These are phyloP conservation scores for Theocolax elegans DNA, from an alignment of 1,140 invertebrate species.

Conservation along the genomic window DNA sequence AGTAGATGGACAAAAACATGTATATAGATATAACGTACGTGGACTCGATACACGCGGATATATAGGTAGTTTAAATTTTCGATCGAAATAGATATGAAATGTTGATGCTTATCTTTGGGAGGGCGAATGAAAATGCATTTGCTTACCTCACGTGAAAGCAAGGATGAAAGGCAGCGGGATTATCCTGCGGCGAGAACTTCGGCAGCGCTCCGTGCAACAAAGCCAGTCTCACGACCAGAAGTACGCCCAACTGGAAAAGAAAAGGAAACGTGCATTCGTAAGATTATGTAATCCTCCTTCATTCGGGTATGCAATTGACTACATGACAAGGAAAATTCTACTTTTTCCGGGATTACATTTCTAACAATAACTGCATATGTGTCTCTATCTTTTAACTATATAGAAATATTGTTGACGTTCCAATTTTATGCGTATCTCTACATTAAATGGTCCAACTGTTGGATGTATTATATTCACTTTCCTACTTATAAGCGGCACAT, in stretches of 20 bases:
- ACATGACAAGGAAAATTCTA: too few relatives aligned
- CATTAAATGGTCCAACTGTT: too few relatives aligned
- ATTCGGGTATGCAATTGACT: too few relatives aligned
- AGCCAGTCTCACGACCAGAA: constrained; percentile 74
- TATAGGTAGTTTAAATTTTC: constrained; percentile 18
- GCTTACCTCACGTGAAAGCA: constrained; percentile 78
- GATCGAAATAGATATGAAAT: constrained; percentile 7
- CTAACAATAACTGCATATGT: too few relatives aligned
- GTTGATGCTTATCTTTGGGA: not conserved
- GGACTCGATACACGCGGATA: not conserved
- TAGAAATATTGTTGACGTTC: too few relatives aligned
- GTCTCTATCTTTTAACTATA: too few relatives aligned
- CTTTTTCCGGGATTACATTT: too few relatives aligned
- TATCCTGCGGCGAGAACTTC: constrained; percentile 85
- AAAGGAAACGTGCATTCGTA: not conserved
- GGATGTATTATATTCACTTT: too few relatives aligned
- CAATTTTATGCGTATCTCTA: too few relatives aligned
- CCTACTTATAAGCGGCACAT: too few relatives aligned
- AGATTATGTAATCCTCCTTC: not conserved
- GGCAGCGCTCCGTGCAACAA: constrained; percentile 82
- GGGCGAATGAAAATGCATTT: constrained; percentile 34
- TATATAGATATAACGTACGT: not conserved
- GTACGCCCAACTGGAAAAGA: constrained; percentile 68
- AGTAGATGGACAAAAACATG: constrained; percentile 16
- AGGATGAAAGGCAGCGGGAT: constrained; percentile 84